A percentile compares a stretch with the other conserved stretches of the same genome.
These are phyloP conservation scores for Thaumatotibia leucotreta DNA, from an alignment of 1,140 invertebrate species.

Conservation along the genomic window DNA sequence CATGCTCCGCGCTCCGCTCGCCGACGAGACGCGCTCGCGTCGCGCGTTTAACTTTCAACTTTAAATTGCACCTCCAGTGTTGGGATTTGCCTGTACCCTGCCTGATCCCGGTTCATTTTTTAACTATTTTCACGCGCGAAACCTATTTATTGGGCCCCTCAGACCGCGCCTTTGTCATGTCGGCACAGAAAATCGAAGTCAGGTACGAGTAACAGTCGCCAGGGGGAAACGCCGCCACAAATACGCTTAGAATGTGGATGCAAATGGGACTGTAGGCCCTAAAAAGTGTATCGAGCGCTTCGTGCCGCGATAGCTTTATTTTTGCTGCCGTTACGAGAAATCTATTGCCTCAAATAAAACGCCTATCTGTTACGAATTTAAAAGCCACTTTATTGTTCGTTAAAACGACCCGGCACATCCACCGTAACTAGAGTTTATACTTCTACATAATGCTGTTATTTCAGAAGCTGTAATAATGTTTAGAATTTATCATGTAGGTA, in stretches of 20 bases:
- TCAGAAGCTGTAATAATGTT: conserved; percentile 10
- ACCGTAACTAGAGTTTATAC: conserved; percentile 22
- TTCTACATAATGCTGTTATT: conserved; percentile 17
- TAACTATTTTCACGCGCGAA: conserved; percentile 62
- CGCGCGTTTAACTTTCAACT: conserved; percentile 35
- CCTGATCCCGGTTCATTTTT: conserved; percentile 43
- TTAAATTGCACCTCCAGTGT: conserved; percentile 30
- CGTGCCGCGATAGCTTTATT: conserved; percentile 55
- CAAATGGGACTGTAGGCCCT: conserved; percentile 60
- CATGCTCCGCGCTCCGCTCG: conserved; percentile 31
- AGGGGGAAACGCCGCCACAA: conserved; percentile 56
- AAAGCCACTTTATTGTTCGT: conserved; percentile 48
- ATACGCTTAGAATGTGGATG: conserved; percentile 66
- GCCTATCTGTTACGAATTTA: conserved; percentile 63
- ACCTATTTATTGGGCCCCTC: conserved; percentile 67
- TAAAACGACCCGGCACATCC: conserved; percentile 32
- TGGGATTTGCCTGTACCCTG: conserved; percentile 42
- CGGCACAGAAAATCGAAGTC: conserved; percentile 63
- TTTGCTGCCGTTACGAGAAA: conserved; percentile 59
- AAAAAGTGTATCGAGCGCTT: conserved; percentile 52
- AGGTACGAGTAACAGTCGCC: conserved; percentile 45
- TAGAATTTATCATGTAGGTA: conserved; percentile 10
- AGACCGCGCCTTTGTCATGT: conserved; percentile 72
- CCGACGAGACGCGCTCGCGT: conserved; percentile 19
- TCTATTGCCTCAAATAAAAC: conserved; percentile 68